Evolutionary conservation across 2,888 invertebrate genomes (phyloP).

Genomic region (Odiellus spinosus): DNA sequence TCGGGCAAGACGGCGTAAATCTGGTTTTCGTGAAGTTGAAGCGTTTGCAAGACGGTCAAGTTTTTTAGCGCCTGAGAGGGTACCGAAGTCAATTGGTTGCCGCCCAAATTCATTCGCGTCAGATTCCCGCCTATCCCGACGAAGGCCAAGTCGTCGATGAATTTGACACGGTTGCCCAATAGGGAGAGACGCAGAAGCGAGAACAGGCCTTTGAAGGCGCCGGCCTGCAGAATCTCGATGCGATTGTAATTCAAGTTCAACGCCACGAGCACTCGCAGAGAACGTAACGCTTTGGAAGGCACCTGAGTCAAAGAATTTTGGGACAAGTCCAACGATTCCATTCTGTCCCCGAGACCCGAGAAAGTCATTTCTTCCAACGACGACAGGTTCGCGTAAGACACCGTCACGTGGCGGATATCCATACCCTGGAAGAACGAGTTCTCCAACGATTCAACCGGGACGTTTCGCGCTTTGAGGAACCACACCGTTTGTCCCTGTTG

Average conservation of each 20-base stretch:
- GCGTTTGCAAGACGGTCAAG: conserved; percentile 9
- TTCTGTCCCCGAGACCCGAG: conserved; percentile 56
- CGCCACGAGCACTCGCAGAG: conserved; percentile 43
- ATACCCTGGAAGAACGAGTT: conserved; percentile 60
- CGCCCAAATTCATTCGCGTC: conserved; percentile 67
- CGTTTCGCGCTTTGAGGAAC: conserved; percentile 71
- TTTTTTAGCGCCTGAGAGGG: conserved; percentile 33
- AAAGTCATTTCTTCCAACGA: conserved; percentile 73
- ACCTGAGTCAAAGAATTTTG: conserved; percentile 54
- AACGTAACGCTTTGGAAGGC: conserved; percentile 15
- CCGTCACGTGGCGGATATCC: conserved; percentile 71
- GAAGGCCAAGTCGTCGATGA: conserved; percentile 65
- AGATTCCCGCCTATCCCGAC: conserved; percentile 74
- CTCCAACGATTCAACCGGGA: conserved; percentile 65
- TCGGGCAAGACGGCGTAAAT: conserved; percentile 15
- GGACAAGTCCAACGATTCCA: conserved; percentile 74
- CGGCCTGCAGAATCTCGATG: conserved; percentile 57
- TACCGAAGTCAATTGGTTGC: conserved; percentile 56
- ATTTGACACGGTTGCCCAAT: conserved; percentile 46
- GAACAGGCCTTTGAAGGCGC: conserved; percentile 69
- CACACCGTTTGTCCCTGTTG: conserved; percentile 42
- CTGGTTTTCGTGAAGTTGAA: conserved; percentile 21
- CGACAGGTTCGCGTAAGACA: conserved; percentile 67
- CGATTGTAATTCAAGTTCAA: conserved; percentile 77
- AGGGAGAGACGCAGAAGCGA: conserved; percentile 71